These are phyloP conservation scores for Mesorhabditis spiculigera DNA, from an alignment of 2,888 invertebrate species.

Conservation along the genomic window DNA sequence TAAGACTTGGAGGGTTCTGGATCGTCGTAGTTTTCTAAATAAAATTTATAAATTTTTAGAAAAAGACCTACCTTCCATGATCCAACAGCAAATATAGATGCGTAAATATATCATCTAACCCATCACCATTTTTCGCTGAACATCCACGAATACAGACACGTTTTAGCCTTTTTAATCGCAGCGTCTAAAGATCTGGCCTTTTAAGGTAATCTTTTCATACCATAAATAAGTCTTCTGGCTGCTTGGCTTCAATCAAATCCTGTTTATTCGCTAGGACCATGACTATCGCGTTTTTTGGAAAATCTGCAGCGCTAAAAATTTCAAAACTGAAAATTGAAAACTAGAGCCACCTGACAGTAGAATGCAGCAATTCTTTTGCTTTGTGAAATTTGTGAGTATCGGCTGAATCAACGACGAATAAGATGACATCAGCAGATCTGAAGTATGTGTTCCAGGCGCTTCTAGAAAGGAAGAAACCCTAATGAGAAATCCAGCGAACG, in stretches of 20 bases:
- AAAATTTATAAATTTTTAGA: neutral
- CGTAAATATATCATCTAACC: constrained; percentile 1
- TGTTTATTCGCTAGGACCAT: neutral
- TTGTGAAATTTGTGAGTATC: neutral
- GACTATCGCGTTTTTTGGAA: neutral
- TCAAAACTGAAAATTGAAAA: neutral
- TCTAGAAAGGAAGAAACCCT: neutral
- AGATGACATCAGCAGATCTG: neutral
- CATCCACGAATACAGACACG: neutral
- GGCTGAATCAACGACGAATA: constrained; percentile 1
- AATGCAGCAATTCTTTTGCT: constrained; percentile 1
- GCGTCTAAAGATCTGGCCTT: neutral
- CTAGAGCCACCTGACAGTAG: neutral
- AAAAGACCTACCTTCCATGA: neutral
- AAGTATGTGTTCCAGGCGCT: neutral
- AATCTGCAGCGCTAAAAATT: neutral
- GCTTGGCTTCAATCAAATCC: neutral
- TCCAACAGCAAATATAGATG: neutral
- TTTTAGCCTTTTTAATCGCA: neutral
- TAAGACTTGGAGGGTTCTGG: neutral
- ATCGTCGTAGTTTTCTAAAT: neutral
- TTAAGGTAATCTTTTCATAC: neutral
- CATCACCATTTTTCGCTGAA: constrained; percentile 1
- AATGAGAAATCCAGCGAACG: too few relatives aligned
- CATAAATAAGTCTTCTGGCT: constrained; percentile 2